Base-by-base conservation (phyloP, 2,797 vertebrate genomes). In the Emydoidea blandingii region DNA sequence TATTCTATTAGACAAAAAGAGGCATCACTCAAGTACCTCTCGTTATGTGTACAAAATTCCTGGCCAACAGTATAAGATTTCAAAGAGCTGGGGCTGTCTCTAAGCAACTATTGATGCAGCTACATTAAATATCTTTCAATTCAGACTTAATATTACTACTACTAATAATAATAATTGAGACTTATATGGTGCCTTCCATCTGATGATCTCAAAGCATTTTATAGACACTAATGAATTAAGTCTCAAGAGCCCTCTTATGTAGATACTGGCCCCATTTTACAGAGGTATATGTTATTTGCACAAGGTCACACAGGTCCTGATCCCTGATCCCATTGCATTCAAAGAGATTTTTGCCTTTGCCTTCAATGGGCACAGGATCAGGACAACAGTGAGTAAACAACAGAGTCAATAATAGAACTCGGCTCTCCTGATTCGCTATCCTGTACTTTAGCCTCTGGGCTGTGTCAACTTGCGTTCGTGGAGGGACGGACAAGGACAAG, bases 261-360 rank as follows among this genome's bases (percentile, higher is more conserved):
- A 96, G 95, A 94, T 87, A 54, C n/a, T 90, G 91, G 94, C 89
- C 95, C 96, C 92, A 88, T 93, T 93, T 96, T 94, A 90, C 94
- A 96, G 88, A 93, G 72, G 79, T 31, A 37, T 91, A 94, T 88
- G 89, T 92, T 96, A 94, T 93, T 96, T 93, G 83, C 94, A 92
- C 87, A 93, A 85, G 0, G 0, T 93, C 83, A 96, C 95, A 91
- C 54, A 84, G 93, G 91, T 78, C 72, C 85, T 65, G 89, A 0
- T 78, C 86, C 91, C 87, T 93, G 85, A 44, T n/a, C 62, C 57
- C 78, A 56, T 47, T 93, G 76, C 85, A 78, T 94, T 92, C 90
- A 91, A 89, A 95, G 82, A 65, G 31, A 78, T 91, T 96, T 91
- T 84, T 94, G 8, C 52, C 1, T 1, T 47, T 93, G 92, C 57